Percentiles rank a stretch among this genome's conserved stretches.
phyloP scores from a whole-genome alignment of 2,113 vertebrate species.

The Sialia sialis region DNA sequence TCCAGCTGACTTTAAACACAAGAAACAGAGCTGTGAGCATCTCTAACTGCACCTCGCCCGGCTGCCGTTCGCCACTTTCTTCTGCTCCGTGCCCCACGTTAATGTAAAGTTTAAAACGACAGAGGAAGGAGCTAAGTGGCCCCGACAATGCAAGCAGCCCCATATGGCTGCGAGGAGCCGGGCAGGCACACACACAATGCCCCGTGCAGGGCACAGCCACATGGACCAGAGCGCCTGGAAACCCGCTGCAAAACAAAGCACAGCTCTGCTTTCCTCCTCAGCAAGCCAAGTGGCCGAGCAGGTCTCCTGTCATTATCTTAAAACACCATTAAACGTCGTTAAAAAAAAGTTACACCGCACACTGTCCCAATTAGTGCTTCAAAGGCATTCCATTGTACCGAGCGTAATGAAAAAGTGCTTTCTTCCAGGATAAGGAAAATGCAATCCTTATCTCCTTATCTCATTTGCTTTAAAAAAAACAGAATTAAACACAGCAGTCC shows the following conservation, averaged over 20 bases:
- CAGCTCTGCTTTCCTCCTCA: conserved; percentile 70
- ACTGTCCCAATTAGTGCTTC: conserved; percentile 23
- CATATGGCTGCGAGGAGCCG: conserved; percentile 62
- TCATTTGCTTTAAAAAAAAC: neutral
- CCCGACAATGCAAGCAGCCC: neutral
- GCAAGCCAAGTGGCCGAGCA: conserved; percentile 73
- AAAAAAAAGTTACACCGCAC: conserved; percentile 24
- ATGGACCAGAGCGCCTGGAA: conserved; percentile 53
- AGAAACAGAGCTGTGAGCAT: neutral
- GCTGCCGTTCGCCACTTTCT: neutral
- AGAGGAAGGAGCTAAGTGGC: neutral
- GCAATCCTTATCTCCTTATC: neutral
- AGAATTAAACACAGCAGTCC: neutral
- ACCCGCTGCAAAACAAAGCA: conserved; percentile 68
- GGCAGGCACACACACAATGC: conserved; percentile 62
- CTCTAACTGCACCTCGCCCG: neutral
- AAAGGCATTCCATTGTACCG: conserved; percentile 33
- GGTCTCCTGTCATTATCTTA: conserved; percentile 33
- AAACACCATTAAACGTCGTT: conserved; percentile 42
- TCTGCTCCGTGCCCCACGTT: neutral
- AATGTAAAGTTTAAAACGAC: neutral
- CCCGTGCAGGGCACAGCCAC: conserved; percentile 52
- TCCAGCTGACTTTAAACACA: conserved; percentile 11
- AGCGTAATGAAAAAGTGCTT: neutral
- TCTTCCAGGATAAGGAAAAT: neutral